Percentiles rank a stretch among this genome's conserved stretches.
Conservation (phyloP, 2,888 invertebrate species). For the Oasisia sp. region DNA sequence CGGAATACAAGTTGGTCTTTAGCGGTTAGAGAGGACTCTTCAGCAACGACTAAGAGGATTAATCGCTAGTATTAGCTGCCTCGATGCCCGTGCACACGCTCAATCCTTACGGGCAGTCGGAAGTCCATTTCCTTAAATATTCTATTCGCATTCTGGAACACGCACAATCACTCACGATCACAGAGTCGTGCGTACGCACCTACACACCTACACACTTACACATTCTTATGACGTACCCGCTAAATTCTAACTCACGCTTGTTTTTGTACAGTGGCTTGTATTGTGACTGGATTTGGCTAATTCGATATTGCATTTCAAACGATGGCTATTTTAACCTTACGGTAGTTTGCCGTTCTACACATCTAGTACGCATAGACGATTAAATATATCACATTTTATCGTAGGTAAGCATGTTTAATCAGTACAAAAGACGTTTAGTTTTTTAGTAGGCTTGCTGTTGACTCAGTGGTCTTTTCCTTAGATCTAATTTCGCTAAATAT, state of each 20-base stretch:
- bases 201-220: not conserved
- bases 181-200: not conserved
- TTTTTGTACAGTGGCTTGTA: not conserved
- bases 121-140: not conserved
- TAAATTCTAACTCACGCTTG: not conserved
- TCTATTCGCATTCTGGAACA: not conserved
- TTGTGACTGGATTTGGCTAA: not conserved
- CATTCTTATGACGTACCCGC: not conserved
- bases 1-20: not conserved
- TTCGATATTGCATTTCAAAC: not conserved
- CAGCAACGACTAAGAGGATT: not conserved
- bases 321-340: not conserved
- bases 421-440: not conserved
- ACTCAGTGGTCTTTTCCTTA: not conserved
- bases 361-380: not conserved
- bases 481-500: not conserved
- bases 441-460: not conserved
- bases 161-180: not conserved
- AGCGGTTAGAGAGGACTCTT: not conserved
- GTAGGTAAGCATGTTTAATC: not conserved
- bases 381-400: not conserved
- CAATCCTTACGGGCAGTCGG: not conserved
- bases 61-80: not conserved
- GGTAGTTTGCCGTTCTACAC: not conserved
- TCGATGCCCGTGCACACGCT: not conserved